Conservation (phyloP, 2,888 invertebrate genomes). For the Diloba caeruleocephala region DNA sequence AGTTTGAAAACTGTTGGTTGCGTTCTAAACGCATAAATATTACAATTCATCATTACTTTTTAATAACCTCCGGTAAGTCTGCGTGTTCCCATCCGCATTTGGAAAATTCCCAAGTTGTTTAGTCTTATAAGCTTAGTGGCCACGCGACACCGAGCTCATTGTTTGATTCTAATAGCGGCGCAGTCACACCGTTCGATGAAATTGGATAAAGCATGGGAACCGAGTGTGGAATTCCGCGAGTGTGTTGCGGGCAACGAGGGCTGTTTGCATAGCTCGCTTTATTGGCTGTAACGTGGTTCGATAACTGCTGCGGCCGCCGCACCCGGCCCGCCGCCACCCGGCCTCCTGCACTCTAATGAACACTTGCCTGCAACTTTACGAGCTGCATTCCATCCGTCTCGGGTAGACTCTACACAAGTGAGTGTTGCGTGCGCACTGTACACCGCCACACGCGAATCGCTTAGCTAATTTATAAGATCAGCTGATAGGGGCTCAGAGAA, state of each 20-base stretch:
- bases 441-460: constrained; percentile 7
- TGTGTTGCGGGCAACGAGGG: constrained; percentile 70
- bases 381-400: constrained; percentile 71
- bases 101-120: constrained; percentile 74
- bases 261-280: constrained; percentile 87
- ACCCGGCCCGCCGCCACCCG: constrained; percentile 56
- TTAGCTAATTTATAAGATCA: constrained; percentile 52
- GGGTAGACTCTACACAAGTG: constrained; percentile 53
- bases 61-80: constrained; percentile 51
- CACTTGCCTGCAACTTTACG: constrained; percentile 69
- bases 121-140: constrained; percentile 73
- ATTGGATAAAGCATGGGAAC: constrained; percentile 88
- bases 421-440: constrained; percentile 38
- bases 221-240: constrained; percentile 80
- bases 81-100: constrained; percentile 65
- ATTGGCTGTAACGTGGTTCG: constrained; percentile 83
- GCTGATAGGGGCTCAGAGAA: constrained; percentile 58
- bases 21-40: constrained; percentile 19
- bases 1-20: constrained; percentile 8
- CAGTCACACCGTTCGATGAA: constrained; percentile 82
- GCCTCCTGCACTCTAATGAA: constrained; percentile 74
- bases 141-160: constrained; percentile 81
- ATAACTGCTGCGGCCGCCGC: constrained; percentile 67
- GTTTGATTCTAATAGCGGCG: constrained; percentile 79
- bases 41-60: constrained; percentile 43